A percentile compares a stretch with the other conserved stretches of the same genome.
phyloP scores from a whole-genome alignment of 1,140 invertebrate genomes.

The Lepidurus apus region DNA sequence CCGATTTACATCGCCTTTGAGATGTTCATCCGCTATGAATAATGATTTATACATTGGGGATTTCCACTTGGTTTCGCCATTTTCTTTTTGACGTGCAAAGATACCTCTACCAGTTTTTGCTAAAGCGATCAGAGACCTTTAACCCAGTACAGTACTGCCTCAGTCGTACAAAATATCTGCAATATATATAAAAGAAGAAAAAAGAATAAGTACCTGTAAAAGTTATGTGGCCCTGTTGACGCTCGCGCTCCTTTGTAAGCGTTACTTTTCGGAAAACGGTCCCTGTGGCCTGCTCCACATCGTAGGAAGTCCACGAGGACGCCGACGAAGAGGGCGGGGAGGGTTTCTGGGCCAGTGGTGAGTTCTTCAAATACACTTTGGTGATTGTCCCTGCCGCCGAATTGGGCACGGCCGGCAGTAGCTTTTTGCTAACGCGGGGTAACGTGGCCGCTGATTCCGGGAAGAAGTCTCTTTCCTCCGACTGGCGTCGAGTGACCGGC shows the following conservation, averaged over 20 bases:
- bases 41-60: too few species aligned
- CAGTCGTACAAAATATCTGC: too few species aligned
- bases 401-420: neutral
- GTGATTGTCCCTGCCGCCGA: constrained; percentile 1
- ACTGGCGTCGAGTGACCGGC: neutral
- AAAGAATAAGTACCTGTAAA: neutral
- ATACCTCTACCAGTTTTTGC: too few species aligned
- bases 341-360: constrained; percentile 13
- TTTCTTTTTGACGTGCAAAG: too few species aligned
- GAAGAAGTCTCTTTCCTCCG: constrained; percentile 23
- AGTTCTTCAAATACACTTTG: constrained; percentile 22
- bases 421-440: constrained; percentile 24
- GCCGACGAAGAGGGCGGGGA: constrained; percentile 23
- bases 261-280: constrained; percentile 51
- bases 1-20: too few species aligned
- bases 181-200: too few species aligned
- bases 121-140: too few species aligned
- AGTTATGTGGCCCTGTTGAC: neutral
- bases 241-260: constrained; percentile 40
- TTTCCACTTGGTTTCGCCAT: too few species aligned
- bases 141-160: too few species aligned
- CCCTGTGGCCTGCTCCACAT: constrained; percentile 46
- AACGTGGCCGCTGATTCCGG: constrained; percentile 28
- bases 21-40: too few species aligned
- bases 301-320: constrained; percentile 38